A percentile compares a stretch with the other conserved stretches of the same genome.
phyloP scores from a whole-genome alignment of 2,113 vertebrate genomes.

The Heloderma charlesbogerti region DNA sequence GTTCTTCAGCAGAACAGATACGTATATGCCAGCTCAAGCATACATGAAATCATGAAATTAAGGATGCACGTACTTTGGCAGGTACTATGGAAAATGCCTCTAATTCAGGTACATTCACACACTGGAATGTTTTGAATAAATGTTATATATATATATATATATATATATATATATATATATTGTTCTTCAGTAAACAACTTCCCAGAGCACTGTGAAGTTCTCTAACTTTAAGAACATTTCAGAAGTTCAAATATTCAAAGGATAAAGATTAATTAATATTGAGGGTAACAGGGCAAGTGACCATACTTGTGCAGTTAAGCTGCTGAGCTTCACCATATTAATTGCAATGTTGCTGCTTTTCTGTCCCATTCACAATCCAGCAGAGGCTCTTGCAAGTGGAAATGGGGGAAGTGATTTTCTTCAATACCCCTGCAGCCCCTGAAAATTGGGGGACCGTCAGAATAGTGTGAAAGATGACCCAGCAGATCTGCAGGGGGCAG shows the following conservation, averaged over 20 bases:
- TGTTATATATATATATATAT: too few species aligned
- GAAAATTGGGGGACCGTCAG: not conserved
- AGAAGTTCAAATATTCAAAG: not conserved
- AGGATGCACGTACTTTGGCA: not conserved
- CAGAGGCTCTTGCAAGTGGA: not conserved
- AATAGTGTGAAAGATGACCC: not conserved
- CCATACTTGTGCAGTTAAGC: not conserved
- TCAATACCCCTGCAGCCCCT: not conserved
- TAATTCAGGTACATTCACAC: not conserved
- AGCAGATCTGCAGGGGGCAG: not conserved
- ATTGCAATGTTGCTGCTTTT: not conserved
- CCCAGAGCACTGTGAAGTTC: not conserved
- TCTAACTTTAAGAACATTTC: not conserved
- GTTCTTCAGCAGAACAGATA: not conserved
- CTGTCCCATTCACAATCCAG: not conserved
- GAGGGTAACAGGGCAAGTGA: not conserved
- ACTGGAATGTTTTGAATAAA: not conserved
- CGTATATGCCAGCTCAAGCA: not conserved
- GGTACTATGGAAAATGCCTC: not conserved
- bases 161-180: too few species aligned
- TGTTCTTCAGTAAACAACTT: not conserved
- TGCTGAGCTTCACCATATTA: not conserved
- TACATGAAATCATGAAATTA: not conserved
- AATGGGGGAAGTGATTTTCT: not conserved
- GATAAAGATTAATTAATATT: not conserved